A percentile compares a stretch with the other conserved stretches of the same genome.
These are phyloP conservation scores for Nesidiocoris tenuis DNA, from an alignment of 2,888 invertebrate genomes.

Conservation along the genomic window DNA sequence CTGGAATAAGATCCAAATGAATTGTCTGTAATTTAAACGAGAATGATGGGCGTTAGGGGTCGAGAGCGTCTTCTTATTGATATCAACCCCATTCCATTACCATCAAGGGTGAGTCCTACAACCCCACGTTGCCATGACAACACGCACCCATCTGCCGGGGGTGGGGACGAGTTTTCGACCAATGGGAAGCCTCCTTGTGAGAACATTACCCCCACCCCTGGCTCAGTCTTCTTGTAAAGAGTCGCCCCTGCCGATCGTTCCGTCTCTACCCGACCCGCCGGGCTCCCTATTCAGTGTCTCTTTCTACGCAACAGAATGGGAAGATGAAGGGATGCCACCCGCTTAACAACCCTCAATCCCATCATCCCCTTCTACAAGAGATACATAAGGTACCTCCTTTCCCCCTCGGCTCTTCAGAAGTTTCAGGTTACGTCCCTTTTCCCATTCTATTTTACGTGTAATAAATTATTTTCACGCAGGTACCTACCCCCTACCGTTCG, in stretches of 20 bases:
- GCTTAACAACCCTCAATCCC: background rate
- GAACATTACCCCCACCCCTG: background rate
- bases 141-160: background rate
- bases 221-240: background rate
- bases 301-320: background rate
- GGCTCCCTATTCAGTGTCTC: background rate
- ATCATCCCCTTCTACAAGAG: background rate
- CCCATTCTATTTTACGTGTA: slow-evolving; percentile 12
- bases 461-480: slow-evolving; percentile 21
- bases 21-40: too few species aligned
- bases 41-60: background rate
- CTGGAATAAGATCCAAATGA: too few species aligned
- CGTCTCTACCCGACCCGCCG: background rate
- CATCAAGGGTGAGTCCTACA: background rate
- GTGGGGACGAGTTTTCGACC: slow-evolving; percentile 14
- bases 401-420: background rate
- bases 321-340: background rate
- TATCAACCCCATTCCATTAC: slow-evolving; percentile 13
- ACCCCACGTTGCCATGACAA: background rate
- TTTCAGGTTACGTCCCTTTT: slow-evolving; percentile 10
- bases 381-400: background rate
- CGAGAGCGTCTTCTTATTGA: slow-evolving; percentile 8
- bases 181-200: background rate
- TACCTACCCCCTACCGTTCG: background rate
- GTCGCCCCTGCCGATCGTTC: too few species aligned